Percentiles rank a stretch among this genome's conserved stretches.
Conservation (phyloP, 2,113 vertebrate genomes). For the Neogobius melanostomus region DNA sequence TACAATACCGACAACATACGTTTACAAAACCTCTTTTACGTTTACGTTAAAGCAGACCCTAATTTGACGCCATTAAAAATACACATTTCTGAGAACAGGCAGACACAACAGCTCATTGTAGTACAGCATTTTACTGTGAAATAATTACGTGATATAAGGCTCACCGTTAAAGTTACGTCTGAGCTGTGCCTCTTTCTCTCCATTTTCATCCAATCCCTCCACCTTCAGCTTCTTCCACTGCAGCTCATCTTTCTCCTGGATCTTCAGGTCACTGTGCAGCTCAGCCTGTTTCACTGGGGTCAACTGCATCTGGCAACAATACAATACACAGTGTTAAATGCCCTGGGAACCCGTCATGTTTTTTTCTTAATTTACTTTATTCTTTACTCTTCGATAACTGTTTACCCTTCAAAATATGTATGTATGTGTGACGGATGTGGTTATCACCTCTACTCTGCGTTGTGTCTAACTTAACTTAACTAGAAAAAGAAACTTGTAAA, state of each 20-base stretch:
- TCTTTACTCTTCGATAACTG: background rate
- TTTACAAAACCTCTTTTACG: too few species aligned
- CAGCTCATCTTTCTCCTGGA: slow-evolving; percentile 94
- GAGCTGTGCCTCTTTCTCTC: slow-evolving; percentile 89
- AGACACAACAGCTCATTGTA: too few species aligned
- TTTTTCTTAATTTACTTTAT: background rate
- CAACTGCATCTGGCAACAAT: slow-evolving; percentile 79
- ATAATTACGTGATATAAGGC: background rate
- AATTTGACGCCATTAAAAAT: too few species aligned
- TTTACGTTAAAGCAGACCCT: too few species aligned
- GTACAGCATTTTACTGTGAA: too few species aligned
- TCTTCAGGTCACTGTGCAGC: slow-evolving; percentile 92
- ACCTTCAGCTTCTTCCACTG: slow-evolving; percentile 93
- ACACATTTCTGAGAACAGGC: too few species aligned
- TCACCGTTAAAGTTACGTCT: slow-evolving; percentile 82
- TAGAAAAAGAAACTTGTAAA: too few species aligned
- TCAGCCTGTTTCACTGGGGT: slow-evolving; percentile 85
- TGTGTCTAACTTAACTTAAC: too few species aligned
- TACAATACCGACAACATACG: too few species aligned
- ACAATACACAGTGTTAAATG: background rate
- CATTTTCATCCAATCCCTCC: slow-evolving; percentile 88
- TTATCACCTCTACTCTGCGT: too few species aligned
- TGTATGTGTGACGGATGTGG: too few species aligned
- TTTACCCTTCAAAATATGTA: background rate
- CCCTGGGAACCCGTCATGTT: background rate